Evolutionary conservation across 2,888 invertebrate genomes (phyloP).

Genomic region (Axea sp.): DNA sequence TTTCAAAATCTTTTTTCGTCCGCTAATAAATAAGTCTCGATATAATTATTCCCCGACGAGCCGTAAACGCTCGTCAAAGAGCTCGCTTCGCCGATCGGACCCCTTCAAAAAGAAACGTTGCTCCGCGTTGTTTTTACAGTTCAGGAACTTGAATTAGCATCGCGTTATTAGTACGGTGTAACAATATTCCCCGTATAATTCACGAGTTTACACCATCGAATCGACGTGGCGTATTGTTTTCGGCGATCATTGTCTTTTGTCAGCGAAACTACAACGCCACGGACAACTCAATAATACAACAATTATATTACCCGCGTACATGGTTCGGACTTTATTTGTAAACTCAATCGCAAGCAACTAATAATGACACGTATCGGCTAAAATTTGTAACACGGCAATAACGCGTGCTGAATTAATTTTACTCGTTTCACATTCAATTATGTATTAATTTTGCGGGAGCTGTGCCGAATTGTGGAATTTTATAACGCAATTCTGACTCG

Average conservation of each 20-base stretch:
- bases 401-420: background rate
- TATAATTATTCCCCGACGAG: no score
- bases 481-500: no score
- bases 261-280: constrained; percentile 10
- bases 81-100: no score
- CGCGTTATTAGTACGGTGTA: no score
- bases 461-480: no score
- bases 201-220: constrained; percentile 19
- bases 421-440: no score
- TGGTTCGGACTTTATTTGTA: constrained; percentile 12
- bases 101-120: no score
- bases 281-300: constrained; percentile 35
- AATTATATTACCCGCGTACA: constrained; percentile 27
- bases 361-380: background rate
- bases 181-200: constrained; percentile 11
- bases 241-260: constrained; percentile 23
- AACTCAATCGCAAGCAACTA: constrained; percentile 10
- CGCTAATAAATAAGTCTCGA: no score
- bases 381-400: background rate
- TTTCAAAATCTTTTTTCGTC: background rate
- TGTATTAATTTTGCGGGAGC: no score
- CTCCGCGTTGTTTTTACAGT: no score
- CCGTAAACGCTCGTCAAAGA: no score
- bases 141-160: no score
- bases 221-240: constrained; percentile 39